Percentiles rank a stretch among this genome's conserved stretches.
Conservation (phyloP, 2,113 vertebrate species). For the Amphiprion percula region DNA sequence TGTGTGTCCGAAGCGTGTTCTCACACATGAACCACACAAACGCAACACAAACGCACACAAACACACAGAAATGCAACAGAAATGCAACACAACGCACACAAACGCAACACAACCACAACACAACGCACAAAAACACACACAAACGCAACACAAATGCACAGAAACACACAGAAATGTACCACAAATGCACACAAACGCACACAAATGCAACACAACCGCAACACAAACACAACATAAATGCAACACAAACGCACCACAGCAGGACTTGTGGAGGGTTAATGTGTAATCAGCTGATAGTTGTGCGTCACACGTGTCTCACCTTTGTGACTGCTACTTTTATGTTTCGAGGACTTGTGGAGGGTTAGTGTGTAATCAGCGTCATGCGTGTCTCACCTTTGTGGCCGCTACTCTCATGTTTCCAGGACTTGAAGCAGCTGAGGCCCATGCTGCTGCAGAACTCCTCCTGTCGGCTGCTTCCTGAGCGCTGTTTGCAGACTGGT, state of each 20-base stretch:
- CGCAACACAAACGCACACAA: neutral
- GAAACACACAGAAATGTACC: neutral
- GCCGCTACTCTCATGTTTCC: conserved; percentile 82
- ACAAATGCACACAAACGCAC: too few species aligned
- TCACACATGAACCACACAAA: conserved; percentile 17
- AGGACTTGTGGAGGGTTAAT: conserved; percentile 10
- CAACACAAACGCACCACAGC: neutral
- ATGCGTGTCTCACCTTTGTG: conserved; percentile 79
- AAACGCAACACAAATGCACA: neutral
- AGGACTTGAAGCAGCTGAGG: conserved; percentile 88
- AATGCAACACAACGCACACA: neutral
- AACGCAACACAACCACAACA: neutral
- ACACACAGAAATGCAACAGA: neutral
- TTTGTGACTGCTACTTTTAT: conserved; percentile 81
- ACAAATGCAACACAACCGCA: neutral
- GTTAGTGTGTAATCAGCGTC: conserved; percentile 23
- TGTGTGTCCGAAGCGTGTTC: neutral
- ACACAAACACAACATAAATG: neutral
- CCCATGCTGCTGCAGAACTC: conserved; percentile 83
- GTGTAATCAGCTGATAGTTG: neutral
- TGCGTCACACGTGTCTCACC: conserved; percentile 63
- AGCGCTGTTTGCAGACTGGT: neutral
- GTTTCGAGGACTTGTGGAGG: conserved; percentile 66
- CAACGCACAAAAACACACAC: neutral
- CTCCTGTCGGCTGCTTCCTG: neutral